Percentiles rank a stretch among this genome's conserved stretches.
phyloP scores from a whole-genome alignment of 2,797 vertebrate species.

The Leptodactylus fallax region DNA sequence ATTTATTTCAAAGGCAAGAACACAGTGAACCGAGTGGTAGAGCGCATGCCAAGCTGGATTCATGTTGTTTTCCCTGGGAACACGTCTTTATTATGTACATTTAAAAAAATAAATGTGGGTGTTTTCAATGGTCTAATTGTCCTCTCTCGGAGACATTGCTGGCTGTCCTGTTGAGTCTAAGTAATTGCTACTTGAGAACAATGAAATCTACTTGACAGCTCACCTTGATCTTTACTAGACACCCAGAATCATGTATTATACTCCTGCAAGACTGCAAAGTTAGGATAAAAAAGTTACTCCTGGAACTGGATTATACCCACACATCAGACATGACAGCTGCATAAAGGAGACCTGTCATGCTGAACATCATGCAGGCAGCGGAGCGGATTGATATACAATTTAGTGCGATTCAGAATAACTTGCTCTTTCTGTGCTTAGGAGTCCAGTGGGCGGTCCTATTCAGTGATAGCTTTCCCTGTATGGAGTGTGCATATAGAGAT shows the following conservation, averaged over 20 bases:
- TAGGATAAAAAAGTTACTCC: neutral
- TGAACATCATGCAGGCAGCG: no score
- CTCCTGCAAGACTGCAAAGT: neutral
- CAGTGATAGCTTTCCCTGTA: no score
- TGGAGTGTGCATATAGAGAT: no score
- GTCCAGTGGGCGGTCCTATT: no score
- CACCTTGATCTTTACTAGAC: neutral
- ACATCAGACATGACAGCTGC: neutral
- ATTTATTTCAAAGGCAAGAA: constrained; percentile 56
- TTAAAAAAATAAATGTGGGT: constrained; percentile 45
- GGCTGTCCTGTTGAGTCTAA: constrained; percentile 4
- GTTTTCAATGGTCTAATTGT: constrained; percentile 42
- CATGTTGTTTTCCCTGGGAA: constrained; percentile 44
- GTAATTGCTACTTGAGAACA: neutral
- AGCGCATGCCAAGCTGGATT: constrained; percentile 40
- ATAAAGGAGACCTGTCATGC: no score
- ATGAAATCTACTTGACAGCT: neutral
- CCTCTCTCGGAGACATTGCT: constrained; percentile 25
- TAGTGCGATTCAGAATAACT: no score
- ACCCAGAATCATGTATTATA: neutral
- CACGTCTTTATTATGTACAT: constrained; percentile 49
- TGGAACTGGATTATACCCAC: neutral
- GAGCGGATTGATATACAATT: no score
- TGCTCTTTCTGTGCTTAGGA: no score
- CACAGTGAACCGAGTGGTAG: constrained; percentile 44